Base-by-base conservation (phyloP, 2,888 invertebrate species). In the Drosophila nr. perissopoda region DNA sequence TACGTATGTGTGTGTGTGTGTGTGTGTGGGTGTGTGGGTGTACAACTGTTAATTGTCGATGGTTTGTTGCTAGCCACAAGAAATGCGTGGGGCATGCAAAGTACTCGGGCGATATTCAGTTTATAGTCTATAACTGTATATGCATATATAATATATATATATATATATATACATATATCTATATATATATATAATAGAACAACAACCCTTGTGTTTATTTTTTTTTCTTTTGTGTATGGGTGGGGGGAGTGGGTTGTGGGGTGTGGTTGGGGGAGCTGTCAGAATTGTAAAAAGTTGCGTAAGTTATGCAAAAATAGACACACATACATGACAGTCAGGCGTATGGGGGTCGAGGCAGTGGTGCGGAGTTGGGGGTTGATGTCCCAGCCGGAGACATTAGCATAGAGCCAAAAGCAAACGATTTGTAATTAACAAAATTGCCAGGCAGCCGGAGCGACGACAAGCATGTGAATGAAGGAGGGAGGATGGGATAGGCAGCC, bases 351-450 rank as follows among this genome's bases (percentile, higher is more conserved):
- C 7, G 59, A 16, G 36, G 33, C 10, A 40, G 25, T 25, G 34
- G 16, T 42, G 18, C 48, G 21, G 25, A 2, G 25, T 10, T 56
- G 33, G 36, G n/a, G 25, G 67, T 38, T 36, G 66, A n/a, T 51
- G 73, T 73, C 79, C 78, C 78, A 68, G 76, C 67, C 68, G 64
- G 69, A 75, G 73, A 81, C 83, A 83, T 82, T 82, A 84, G 87
- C 78, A 84, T 80, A 84, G 76, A 83, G 82, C 66, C 78, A 66
- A 82, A 83, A 78, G 80, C 87, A 82, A 84, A 78, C 90, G 90
- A 90, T 91, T 92, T 92, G 92, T 92, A 92, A 92, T 92, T 92
- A 92, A 92, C 92, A 92, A 92, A 92, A 92, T 92, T 92, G 92
- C 92, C 92, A 92, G 90, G 92, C 92, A 92, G 91, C 90, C 89